Percentiles rank a stretch among this genome's conserved stretches.
Conservation (phyloP, 1,140 invertebrate genomes). For the Adelges cooleyi region DNA sequence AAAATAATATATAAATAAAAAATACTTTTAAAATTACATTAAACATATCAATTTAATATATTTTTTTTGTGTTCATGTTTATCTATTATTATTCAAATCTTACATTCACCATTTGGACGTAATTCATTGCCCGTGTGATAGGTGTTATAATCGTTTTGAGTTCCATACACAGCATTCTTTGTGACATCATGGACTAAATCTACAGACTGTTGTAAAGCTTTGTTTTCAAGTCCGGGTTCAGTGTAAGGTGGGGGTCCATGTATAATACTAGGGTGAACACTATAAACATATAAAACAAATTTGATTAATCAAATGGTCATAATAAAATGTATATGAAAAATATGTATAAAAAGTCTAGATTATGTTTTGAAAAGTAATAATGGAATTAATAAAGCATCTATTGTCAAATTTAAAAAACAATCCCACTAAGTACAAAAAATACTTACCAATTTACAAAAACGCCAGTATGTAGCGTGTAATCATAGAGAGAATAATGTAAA, state of each 20-base stretch:
- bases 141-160: conserved; percentile 63
- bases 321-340: neutral
- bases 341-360: neutral
- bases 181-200: conserved; percentile 70
- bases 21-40: neutral
- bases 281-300: conserved; percentile 34
- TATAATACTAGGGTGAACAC: conserved; percentile 60
- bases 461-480: conserved; percentile 24
- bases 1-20: neutral
- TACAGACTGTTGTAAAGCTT: conserved; percentile 75
- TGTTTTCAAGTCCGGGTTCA: conserved; percentile 75
- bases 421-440: neutral
- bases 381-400: neutral
- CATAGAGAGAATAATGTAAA: conserved; percentile 19
- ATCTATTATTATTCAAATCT: conserved; percentile 14
- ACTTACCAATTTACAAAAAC: conserved; percentile 28
- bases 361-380: no score
- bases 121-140: conserved; percentile 37
- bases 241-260: conserved; percentile 74
- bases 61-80: no score
- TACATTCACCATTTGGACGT: conserved; percentile 44
- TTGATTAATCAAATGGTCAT: neutral
- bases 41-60: neutral
- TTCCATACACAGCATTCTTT: conserved; percentile 66
- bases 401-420: neutral